These are phyloP conservation scores for Tubulanus polymorphus DNA, from an alignment of 2,888 invertebrate species.

Conservation along the genomic window DNA sequence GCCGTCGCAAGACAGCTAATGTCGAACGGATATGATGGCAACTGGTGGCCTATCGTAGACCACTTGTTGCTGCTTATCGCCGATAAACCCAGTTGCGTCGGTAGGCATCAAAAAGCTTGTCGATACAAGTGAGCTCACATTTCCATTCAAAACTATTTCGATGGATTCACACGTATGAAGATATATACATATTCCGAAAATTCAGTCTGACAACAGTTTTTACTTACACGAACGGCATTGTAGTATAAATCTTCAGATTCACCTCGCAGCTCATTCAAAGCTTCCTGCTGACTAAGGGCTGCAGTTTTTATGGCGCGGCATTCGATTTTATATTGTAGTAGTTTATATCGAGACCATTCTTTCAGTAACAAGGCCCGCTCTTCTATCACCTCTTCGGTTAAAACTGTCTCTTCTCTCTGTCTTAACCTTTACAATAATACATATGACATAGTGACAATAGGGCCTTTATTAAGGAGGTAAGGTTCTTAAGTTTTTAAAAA, in stretches of 20 bases:
- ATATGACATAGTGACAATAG: background rate
- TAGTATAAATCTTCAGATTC: constrained; percentile 84
- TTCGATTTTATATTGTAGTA: constrained; percentile 61
- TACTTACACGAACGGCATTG: constrained; percentile 72
- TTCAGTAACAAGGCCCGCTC: constrained; percentile 65
- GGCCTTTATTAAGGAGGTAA: background rate
- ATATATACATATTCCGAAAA: no score
- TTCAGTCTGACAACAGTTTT: no score
- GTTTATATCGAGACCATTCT: constrained; percentile 72
- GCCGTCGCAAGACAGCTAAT: no score
- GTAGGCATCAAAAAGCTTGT: no score
- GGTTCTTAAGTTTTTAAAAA: background rate
- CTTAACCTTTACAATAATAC: constrained; percentile 34
- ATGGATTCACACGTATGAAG: no score
- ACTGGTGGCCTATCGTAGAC: no score
- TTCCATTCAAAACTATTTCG: no score
- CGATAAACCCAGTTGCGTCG: no score
- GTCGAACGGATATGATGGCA: no score
- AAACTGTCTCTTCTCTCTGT: constrained; percentile 26
- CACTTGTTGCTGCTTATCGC: no score
- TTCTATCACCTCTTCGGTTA: constrained; percentile 62
- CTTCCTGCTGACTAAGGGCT: constrained; percentile 63
- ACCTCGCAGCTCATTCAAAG: constrained; percentile 72
- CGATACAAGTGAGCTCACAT: no score
- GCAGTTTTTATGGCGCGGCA: constrained; percentile 68